A percentile compares a stretch with the other conserved stretches of the same genome.
Evolutionary conservation across 2,888 invertebrate genomes (phyloP).

Genomic region (Hemithea aestivaria): DNA sequence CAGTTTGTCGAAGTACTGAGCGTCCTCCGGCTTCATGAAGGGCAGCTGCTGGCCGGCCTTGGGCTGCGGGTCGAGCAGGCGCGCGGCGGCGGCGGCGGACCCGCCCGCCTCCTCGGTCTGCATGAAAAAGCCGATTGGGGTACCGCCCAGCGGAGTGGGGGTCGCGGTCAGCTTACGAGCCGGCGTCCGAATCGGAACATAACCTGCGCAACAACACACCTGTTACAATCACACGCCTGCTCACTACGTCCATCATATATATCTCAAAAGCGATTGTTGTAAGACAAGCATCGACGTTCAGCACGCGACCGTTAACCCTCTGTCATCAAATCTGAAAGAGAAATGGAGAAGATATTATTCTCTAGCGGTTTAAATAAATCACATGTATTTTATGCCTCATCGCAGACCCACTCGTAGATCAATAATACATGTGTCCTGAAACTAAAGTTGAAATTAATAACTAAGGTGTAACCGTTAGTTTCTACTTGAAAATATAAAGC

Average conservation of each 20-base stretch:
- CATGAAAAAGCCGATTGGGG: slow-evolving; percentile 96
- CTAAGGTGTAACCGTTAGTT: slow-evolving; percentile 52
- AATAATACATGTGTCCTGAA: slow-evolving; percentile 74
- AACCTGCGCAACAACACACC: slow-evolving; percentile 78
- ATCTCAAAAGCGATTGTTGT: too few species aligned
- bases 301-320: slow-evolving; percentile 65
- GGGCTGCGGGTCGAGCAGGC: slow-evolving; percentile 95
- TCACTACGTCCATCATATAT: too few species aligned
- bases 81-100: slow-evolving; percentile 89
- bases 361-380: slow-evolving; percentile 44
- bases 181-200: slow-evolving; percentile 97
- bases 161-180: slow-evolving; percentile 98
- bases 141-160: slow-evolving; percentile 96
- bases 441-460: slow-evolving; percentile 69
- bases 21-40: slow-evolving; percentile 99
- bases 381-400: slow-evolving; percentile 53
- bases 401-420: slow-evolving; percentile 43
- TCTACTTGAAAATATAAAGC: slow-evolving; percentile 22
- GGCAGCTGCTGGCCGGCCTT: slow-evolving; percentile 95
- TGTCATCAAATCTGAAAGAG: slow-evolving; percentile 76
- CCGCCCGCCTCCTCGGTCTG: slow-evolving; percentile 92
- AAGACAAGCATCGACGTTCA: slow-evolving; percentile 50
- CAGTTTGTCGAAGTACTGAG: slow-evolving; percentile 99
- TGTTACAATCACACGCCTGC: slow-evolving; percentile 28
- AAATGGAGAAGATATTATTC: slow-evolving; percentile 62